phyloP scores from a whole-genome alignment of 2,113 vertebrate species.

The Oncorhynchus masou region DNA sequence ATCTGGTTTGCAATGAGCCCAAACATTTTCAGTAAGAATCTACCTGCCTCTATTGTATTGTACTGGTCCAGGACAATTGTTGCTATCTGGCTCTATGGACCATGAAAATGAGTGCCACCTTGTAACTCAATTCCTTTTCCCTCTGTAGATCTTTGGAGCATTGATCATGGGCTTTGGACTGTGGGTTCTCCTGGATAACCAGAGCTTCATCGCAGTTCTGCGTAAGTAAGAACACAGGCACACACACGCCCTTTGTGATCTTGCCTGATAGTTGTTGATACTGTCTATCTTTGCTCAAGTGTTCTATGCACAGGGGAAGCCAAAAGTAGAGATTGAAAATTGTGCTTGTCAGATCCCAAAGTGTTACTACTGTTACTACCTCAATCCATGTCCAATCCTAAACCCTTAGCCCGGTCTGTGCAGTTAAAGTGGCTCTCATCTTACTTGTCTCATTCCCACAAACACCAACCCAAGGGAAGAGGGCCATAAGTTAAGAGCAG shows the following conservation, averaged over 20 bases:
- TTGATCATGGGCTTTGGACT: constrained; percentile 91
- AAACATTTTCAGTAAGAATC: not conserved
- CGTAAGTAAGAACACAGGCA: constrained; percentile 69
- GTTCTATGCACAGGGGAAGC: constrained; percentile 4
- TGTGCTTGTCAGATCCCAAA: not conserved
- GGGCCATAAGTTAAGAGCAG: constrained; percentile 8
- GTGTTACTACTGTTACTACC: constrained; percentile 9
- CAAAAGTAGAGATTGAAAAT: constrained; percentile 11
- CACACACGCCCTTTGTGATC: not conserved
- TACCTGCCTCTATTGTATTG: not conserved
- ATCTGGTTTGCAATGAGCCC: not conserved
- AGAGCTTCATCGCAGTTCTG: constrained; percentile 88
- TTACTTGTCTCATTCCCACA: constrained; percentile 19
- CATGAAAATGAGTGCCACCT: too few relatives aligned
- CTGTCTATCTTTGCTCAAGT: not conserved
- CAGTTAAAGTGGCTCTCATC: constrained; percentile 29
- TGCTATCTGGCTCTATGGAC: too few relatives aligned
- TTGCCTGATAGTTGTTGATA: not conserved
- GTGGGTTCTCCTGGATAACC: constrained; percentile 90
- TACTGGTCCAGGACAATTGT: not conserved
- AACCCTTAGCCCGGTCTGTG: not conserved
- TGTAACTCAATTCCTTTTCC: not conserved
- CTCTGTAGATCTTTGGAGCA: constrained; percentile 84
- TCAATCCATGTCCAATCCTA: not conserved
- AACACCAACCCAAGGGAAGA: constrained; percentile 3